These are phyloP conservation scores for Brachionus angularis DNA, from an alignment of 1,140 invertebrate genomes.

Conservation along the genomic window DNA sequence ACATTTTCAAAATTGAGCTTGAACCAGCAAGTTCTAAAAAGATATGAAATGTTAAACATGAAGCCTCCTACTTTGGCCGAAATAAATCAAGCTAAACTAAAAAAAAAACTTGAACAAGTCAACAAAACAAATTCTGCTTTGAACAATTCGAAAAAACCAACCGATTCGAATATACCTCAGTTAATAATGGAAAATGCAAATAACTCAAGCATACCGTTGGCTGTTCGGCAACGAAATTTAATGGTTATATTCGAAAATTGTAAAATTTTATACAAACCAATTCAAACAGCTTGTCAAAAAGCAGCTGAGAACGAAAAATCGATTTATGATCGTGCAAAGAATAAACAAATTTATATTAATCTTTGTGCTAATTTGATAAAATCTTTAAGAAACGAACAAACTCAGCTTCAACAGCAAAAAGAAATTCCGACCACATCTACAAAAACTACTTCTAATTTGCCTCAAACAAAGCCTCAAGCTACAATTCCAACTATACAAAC, in stretches of 20 bases:
- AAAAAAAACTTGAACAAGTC: slow-evolving; percentile 23
- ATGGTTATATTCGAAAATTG: slow-evolving; percentile 36
- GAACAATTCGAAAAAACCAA: too few species aligned
- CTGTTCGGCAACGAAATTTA: slow-evolving; percentile 17
- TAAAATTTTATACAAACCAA: not conserved
- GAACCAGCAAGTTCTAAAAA: slow-evolving; percentile 21
- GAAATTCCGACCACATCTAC: not conserved
- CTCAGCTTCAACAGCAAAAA: not conserved
- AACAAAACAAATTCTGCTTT: too few species aligned
- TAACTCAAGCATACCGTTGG: not conserved
- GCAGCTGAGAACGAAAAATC: slow-evolving; percentile 33
- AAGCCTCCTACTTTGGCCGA: not conserved
- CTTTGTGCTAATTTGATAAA: slow-evolving; percentile 17
- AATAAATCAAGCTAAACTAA: slow-evolving; percentile 5
- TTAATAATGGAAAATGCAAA: slow-evolving; percentile 4
- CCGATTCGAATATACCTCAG: slow-evolving; percentile 1
- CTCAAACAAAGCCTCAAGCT: not conserved
- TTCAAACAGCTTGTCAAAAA: slow-evolving; percentile 34
- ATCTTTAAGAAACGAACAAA: slow-evolving; percentile 1
- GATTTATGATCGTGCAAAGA: slow-evolving; percentile 37
- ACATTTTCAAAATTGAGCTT: slow-evolving; percentile 22
- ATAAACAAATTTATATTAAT: slow-evolving; percentile 37
- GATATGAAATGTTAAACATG: slow-evolving; percentile 38
- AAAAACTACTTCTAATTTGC: not conserved
- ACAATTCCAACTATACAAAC: too few species aligned